Base-by-base conservation (phyloP, 2,113 vertebrate genomes). In the Oncorhynchus tshawytscha region DNA sequence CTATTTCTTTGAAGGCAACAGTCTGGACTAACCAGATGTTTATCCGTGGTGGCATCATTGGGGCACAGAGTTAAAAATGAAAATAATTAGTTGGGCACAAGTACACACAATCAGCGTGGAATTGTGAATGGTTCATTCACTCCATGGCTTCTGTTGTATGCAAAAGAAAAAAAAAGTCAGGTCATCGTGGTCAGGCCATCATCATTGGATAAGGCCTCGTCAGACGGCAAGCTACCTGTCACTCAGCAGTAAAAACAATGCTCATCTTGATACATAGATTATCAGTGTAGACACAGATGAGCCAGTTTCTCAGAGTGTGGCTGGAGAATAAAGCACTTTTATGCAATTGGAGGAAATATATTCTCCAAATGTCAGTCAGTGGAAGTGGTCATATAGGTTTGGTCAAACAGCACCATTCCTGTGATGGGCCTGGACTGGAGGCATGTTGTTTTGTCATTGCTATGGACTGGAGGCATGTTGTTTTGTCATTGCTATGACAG, bases 21-120 rank as follows among this genome's bases (percentile, higher is more conserved):
- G 25, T 29, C 66, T 66, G 57, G 79, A 65, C 22, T 0, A 70
- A 67, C 59, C 80, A 81, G 69, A 68, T 73, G 80, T 79, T 70
- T 76, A 29, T 77, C 67, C 22, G 45, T 54, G 45, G 77, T 69
- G 49, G 45, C 13, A 74, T 71, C 22, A 62, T 11, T 3, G 24
- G 24, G 22, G 15, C 64, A 39, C 31, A 74, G 45, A 66, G 39
- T 6, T 51, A 2, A 67, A 67, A 75, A n/a, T 67, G 27, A 16
- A 22, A 66, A 31, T 49, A 59, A 31, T 67, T 67, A 20, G 48
- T 68, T 18, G 24, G n/a, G 49, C 49, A 59, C 20, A 75, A 68
- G 60, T 24, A 22, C 29, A 22, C 18, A 48, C 22, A 67, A 13
- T 66, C 16, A 22, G n/a, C 0, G 4, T 45, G 39, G 9, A 45